Percentiles rank a stretch among this genome's conserved stretches.
Conservation (phyloP, 2,113 vertebrate species). For the Geothlypis trichas region DNA sequence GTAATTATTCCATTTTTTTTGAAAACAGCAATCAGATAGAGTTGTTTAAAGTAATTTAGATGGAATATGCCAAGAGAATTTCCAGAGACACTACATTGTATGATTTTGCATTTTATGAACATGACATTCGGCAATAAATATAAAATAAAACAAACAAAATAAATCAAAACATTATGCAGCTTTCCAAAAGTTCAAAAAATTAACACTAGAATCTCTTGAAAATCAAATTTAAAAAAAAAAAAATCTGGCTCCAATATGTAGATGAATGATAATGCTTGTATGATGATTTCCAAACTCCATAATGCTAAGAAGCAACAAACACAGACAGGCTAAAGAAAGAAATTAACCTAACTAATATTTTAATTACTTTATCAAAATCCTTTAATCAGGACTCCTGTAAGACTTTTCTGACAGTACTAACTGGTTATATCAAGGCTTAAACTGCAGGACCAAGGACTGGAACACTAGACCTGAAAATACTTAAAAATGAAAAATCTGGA, state of each 20-base stretch:
- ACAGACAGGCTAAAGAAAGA: neutral
- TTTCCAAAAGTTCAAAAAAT: neutral
- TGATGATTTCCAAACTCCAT: neutral
- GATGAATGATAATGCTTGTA: neutral
- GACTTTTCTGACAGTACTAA: neutral
- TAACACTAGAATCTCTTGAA: neutral
- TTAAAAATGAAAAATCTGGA: neutral
- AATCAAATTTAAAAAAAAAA: neutral
- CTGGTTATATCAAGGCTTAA: neutral
- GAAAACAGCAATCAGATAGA: neutral
- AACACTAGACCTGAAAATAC: neutral
- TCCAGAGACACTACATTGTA: neutral
- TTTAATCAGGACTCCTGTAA: neutral
- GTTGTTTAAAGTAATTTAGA: neutral
- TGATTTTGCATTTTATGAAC: constrained; percentile 1
- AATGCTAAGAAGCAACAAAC: neutral
- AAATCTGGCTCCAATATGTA: neutral
- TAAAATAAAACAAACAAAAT: neutral
- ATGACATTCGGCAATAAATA: neutral
- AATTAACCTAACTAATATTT: neutral
- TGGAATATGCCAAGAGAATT: neutral
- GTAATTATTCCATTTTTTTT: neutral
- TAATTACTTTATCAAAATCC: neutral
- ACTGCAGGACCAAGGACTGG: neutral
- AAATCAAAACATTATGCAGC: neutral